Base-by-base conservation (phyloP, 2,797 vertebrate species). In the Schizothorax lantsangensis region DNA sequence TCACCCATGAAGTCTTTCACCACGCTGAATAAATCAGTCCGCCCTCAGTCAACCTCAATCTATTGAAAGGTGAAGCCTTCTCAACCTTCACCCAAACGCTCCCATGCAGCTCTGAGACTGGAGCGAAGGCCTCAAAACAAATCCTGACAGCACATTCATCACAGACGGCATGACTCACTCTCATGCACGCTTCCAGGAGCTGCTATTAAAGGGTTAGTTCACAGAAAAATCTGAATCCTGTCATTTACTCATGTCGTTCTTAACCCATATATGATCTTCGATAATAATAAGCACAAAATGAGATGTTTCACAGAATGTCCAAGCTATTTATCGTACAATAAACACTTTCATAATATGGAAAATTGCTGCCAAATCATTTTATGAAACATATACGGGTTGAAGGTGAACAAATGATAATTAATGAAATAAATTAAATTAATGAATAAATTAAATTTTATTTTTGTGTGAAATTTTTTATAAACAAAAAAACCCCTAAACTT, bases 101-200 rank as follows among this genome's bases (percentile, higher is more conserved):
- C 84, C 69, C 45, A 14, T 36, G n/a, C 45, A 59, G 23, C 68
- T 49, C 14, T 52, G 80, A 43, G 36, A 79, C 71, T 14, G 12
- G 72, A 81, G 49, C 59, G 62, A 77, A 81, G 38, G 23, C 43
- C 72, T 73, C 26, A 47, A 84, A 87, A 79, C 73, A 79, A 71
- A 68, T 59, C 45, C 85, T 47, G 78, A 89, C 80, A 78, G 73
- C 83, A 59, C 62, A 86, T 89, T 45, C 66, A 88, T 91, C 86
- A 87, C 33, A n/a, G 8, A 86, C 33, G 9, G 6, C 52, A 77
- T 21, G 36, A 54, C 38, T 10, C 36, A 36, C 19, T 47, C 69
- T 57, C 69, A 43, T 47, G 38, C 43, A 62, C 7, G 8, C 49
- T n/a, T 81, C 59, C 43, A 14, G 26, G 52, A 30, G 66, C 43